These are phyloP conservation scores for Synchiropus splendidus DNA, from an alignment of 2,113 vertebrate genomes.

Conservation along the genomic window DNA sequence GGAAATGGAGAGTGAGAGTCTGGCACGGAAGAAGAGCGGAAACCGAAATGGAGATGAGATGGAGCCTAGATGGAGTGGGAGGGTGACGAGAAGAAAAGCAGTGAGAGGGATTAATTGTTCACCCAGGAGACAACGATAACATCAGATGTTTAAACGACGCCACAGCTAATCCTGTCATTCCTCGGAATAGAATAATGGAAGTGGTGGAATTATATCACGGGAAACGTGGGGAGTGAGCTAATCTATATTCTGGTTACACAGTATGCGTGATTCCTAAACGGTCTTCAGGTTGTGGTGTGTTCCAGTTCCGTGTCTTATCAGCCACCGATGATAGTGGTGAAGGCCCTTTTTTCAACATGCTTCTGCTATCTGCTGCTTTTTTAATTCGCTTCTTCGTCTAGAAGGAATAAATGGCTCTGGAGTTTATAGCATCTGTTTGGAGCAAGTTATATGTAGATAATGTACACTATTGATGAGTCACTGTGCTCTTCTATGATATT, in stretches of 20 bases:
- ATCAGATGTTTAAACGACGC: constrained; percentile 65
- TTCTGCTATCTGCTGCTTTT: too few species aligned
- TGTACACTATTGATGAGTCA: too few species aligned
- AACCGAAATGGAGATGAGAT: constrained; percentile 16
- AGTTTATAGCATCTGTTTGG: too few species aligned
- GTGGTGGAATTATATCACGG: constrained; percentile 40
- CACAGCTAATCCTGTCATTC: constrained; percentile 66
- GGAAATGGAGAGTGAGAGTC: constrained; percentile 16
- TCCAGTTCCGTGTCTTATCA: constrained; percentile 9
- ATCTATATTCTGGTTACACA: constrained; percentile 17
- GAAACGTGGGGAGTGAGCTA: constrained; percentile 47
- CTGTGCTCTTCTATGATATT: too few species aligned
- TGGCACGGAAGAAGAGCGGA: constrained; percentile 2
- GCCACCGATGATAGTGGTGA: too few species aligned
- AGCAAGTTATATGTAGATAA: too few species aligned
- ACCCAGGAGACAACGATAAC: constrained; percentile 59
- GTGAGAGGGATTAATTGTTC: constrained; percentile 62
- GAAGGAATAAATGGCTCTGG: too few species aligned
- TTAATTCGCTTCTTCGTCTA: too few species aligned
- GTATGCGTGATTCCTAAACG: constrained; percentile 29
- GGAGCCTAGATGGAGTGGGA: constrained; percentile 26
- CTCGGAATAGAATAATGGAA: constrained; percentile 57
- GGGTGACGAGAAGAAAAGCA: constrained; percentile 32
- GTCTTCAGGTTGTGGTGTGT: constrained; percentile 19
- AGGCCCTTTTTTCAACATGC: too few species aligned